Percentiles rank a stretch among this genome's conserved stretches.
Conservation (phyloP, 2,888 invertebrate genomes). For the Lasioglossum marginatum region DNA sequence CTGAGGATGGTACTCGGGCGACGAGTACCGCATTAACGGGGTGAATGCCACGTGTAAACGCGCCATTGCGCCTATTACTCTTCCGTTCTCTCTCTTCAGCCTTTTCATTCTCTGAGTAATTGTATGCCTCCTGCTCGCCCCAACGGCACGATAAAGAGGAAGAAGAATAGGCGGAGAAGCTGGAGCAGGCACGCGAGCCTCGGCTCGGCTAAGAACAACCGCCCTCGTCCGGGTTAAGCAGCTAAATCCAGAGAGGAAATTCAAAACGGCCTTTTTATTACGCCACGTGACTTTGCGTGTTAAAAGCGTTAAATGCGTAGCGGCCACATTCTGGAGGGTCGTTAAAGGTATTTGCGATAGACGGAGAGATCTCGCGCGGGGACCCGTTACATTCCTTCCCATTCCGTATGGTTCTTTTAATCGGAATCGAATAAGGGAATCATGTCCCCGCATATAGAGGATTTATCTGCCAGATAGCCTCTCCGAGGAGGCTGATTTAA, state of each 20-base stretch:
- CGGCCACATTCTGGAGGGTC: constrained; percentile 14
- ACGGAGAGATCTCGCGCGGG: neutral
- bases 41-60: constrained; percentile 57
- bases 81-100: constrained; percentile 18
- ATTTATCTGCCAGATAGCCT: neutral
- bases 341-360: constrained; percentile 13
- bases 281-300: constrained; percentile 53
- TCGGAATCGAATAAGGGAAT: neutral
- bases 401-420: neutral
- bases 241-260: constrained; percentile 63
- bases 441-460: neutral
- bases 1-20: constrained; percentile 40
- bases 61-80: constrained; percentile 49
- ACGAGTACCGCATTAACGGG: constrained; percentile 61
- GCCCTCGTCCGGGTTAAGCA: constrained; percentile 49
- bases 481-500: neutral
- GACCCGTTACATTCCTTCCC: neutral
- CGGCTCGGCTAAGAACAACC: constrained; percentile 24
- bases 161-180: constrained; percentile 27
- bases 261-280: constrained; percentile 63
- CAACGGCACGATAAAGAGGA: constrained; percentile 9
- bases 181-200: constrained; percentile 27
- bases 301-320: constrained; percentile 39
- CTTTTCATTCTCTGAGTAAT: constrained; percentile 47
- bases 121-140: constrained; percentile 47